Percentiles rank a stretch among this genome's conserved stretches.
Conservation (phyloP, 2,797 vertebrate genomes). For the Botia almorhae region DNA sequence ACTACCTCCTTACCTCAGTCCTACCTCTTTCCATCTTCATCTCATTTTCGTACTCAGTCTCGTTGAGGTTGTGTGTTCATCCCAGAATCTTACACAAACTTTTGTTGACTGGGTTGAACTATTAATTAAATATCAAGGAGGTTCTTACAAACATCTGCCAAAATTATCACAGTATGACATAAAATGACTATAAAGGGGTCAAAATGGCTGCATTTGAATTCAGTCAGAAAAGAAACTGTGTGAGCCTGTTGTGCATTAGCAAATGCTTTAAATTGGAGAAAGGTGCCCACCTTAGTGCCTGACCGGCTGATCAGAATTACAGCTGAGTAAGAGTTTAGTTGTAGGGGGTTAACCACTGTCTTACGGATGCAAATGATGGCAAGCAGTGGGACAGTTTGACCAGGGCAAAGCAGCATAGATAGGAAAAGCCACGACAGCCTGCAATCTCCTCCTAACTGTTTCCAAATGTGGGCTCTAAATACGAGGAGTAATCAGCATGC, state of each 20-base stretch:
- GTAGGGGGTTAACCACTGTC: neutral
- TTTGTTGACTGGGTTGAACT: neutral
- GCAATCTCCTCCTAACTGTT: conserved; percentile 70
- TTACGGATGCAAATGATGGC: neutral
- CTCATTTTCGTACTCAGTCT: neutral
- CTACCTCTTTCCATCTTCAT: neutral
- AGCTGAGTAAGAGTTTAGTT: neutral
- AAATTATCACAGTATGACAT: conserved; percentile 3
- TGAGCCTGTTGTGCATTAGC: too few relatives aligned
- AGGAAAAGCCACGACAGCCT: conserved; percentile 20
- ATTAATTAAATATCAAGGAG: neutral
- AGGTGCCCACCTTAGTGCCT: too few relatives aligned
- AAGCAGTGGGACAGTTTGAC: neutral
- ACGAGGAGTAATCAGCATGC: conserved; percentile 60
- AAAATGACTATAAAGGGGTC: neutral
- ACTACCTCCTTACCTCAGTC: neutral
- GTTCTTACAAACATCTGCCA: neutral
- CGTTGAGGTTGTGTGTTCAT: neutral
- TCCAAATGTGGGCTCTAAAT: conserved; percentile 67
- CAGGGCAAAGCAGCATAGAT: conserved; percentile 7
- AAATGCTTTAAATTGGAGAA: too few relatives aligned
- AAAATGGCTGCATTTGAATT: neutral
- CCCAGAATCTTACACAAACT: neutral
- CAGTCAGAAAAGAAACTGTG: neutral
- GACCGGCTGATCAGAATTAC: too few relatives aligned